Evolutionary conservation across 2,797 vertebrate species (phyloP), one percentile per base, ranked within the genome.

Genomic region (Sebastiscus tertius): DNA sequence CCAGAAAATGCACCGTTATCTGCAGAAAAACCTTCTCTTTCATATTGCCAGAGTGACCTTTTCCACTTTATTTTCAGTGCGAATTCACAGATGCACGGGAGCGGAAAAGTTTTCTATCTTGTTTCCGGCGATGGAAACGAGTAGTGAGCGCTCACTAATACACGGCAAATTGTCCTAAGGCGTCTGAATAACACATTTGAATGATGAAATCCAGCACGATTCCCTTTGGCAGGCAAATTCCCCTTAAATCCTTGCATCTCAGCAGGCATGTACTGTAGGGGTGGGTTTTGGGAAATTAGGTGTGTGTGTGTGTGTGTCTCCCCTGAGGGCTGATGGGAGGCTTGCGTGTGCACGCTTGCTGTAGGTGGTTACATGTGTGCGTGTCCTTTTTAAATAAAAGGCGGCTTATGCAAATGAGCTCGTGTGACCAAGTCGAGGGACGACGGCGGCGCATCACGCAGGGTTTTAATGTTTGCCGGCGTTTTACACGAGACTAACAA

Each of bases 191-290:
- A 86, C 88, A 88, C 67, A 83, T 88, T 79, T 88, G 90, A 91
- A 93, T 94, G 92, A 94, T 93, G 93, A 93, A 93, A 94, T 93
- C 73, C 76, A 82, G 87, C 83, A 78, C 77, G 67, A 72, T 56
- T 86, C 86, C 88, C 75, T n/a, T 89, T 89, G 86, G 92, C 89
- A 89, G 83, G 46, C 92, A 89, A 84, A 91, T 90, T 92, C 92
- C 75, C 64, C 67, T 65, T 82, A 92, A 90, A 94, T 84, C 85
- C 89, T 88, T 80, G 77, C 80, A 89, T 93, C 90, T 91, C 81
- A 83, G 82, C 81, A 79, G 85, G 79, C 83, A 86, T 59, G 65
- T 29, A 66, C 34, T 42, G 62, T 54, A 82, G 75, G 66, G 90
- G 83, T 75, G 82, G 87, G 77, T 85, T 91, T 88, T 76, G 83